These are phyloP conservation scores for Aix galericulata DNA, from an alignment of 2,113 vertebrate species.

Conservation along the genomic window DNA sequence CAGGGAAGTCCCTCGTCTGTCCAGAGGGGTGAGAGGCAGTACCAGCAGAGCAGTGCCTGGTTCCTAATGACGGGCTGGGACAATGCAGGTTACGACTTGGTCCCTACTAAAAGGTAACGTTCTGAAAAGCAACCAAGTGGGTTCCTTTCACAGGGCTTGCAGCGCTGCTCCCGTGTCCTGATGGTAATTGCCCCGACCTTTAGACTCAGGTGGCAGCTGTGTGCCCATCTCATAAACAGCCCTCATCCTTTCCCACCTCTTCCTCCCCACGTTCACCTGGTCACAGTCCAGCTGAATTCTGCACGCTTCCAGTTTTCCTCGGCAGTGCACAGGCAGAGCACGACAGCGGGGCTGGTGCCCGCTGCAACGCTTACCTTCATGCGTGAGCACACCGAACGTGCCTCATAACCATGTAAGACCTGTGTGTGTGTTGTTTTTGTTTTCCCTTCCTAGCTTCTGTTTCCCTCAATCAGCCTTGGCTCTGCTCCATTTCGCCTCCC, in stretches of 20 bases:
- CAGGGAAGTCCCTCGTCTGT: neutral
- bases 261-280: neutral
- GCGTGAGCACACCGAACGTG: neutral
- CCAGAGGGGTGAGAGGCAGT: neutral
- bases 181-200: constrained; percentile 8
- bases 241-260: neutral
- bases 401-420: neutral
- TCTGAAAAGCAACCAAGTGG: neutral
- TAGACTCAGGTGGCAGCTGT: neutral
- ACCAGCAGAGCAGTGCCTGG: neutral
- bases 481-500: neutral
- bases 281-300: neutral
- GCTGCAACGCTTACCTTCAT: neutral
- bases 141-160: neutral
- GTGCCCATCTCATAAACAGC: accelerated
- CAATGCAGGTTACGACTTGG: neutral
- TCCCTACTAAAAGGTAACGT: neutral
- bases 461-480: neutral
- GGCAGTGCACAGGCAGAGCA: neutral
- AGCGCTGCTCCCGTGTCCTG: neutral
- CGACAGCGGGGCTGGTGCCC: neutral
- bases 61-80: neutral
- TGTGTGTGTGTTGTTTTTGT: neutral
- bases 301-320: neutral
- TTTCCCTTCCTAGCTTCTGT: neutral